These are phyloP conservation scores for Leptinotarsa defecta DNA, from an alignment of 1,140 invertebrate genomes.

Conservation along the genomic window DNA sequence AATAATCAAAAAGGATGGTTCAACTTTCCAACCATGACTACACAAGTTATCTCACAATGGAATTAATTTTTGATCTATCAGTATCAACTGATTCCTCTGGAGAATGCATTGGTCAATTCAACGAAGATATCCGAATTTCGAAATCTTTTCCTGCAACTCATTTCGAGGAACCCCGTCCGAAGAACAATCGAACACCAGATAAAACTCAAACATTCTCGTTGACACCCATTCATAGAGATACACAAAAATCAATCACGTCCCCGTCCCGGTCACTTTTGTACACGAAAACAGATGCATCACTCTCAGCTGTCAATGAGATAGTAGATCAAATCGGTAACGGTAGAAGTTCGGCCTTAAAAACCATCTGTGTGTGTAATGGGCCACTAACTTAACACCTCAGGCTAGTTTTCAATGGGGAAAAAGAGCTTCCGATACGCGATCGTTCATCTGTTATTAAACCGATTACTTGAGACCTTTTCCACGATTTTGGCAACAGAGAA, in stretches of 20 bases:
- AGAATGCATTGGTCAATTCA: too few relatives aligned
- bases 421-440: conserved; percentile 42
- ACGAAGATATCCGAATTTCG: background rate
- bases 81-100: too few relatives aligned
- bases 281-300: conserved; percentile 45
- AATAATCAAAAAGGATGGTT: too few relatives aligned
- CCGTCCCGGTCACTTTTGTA: conserved; percentile 48
- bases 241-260: conserved; percentile 48
- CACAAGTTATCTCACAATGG: too few relatives aligned
- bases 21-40: too few relatives aligned
- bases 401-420: conserved; percentile 35
- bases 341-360: background rate
- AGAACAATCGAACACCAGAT: conserved; percentile 10
- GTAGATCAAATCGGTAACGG: conserved; percentile 28
- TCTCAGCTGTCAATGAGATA: conserved; percentile 47
- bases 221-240: conserved; percentile 39
- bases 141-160: background rate
- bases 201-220: conserved; percentile 35
- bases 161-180: background rate
- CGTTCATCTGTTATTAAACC: conserved; percentile 46
- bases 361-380: conserved; percentile 10
- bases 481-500: conserved; percentile 35
- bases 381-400: conserved; percentile 29
- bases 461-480: conserved; percentile 46
- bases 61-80: too few relatives aligned